Evolutionary conservation across 2,888 invertebrate species (phyloP), one percentile per base, ranked within the genome.

Genomic region (Anarsia innoxiella): DNA sequence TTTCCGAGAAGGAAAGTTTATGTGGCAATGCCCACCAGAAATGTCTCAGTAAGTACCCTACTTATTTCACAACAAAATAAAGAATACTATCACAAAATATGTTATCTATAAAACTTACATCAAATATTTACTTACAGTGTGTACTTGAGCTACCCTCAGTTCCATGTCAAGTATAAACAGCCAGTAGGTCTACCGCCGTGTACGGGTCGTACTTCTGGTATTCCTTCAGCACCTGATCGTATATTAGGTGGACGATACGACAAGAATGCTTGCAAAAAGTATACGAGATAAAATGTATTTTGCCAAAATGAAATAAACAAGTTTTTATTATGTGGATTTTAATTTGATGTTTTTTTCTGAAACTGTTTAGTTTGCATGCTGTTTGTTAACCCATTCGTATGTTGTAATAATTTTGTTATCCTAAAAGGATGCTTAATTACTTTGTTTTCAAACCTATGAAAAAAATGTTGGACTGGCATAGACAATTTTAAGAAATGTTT

Each of bases 21-120:
- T 48, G 34, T 87, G 74, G 56, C 88, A 88, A 49, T 88, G 87
- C 56, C 82, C 88, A 10, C 58, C 76, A 41, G 85, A 86, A 59
- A 85, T 87, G 53, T 53, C 75, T 23, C 41, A 55, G 75, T 76
- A 1, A 26, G 34, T 34, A 15, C 1, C n/a, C n/a, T n/a, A n/a
- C n/a, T n/a, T n/a, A n/a, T n/a, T n/a, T n/a, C n/a, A n/a, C n/a
- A n/a, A n/a, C n/a, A n/a, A n/a, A n/a, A n/a, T n/a, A n/a, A n/a
- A n/a, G n/a, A n/a, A n/a, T n/a, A n/a, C n/a, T n/a, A n/a, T n/a
- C n/a, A n/a, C n/a, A n/a, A n/a, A n/a, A n/a, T n/a, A n/a, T n/a
- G n/a, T n/a, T n/a, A 26, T n/a, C 26, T 10, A 26, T 26, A 3
- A 26, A 26, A 26, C 3, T 6, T 26, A 26, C 3, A 26, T 3